Evolutionary conservation across 2,888 invertebrate species (phyloP).

Genomic region (Eilema depressum): DNA sequence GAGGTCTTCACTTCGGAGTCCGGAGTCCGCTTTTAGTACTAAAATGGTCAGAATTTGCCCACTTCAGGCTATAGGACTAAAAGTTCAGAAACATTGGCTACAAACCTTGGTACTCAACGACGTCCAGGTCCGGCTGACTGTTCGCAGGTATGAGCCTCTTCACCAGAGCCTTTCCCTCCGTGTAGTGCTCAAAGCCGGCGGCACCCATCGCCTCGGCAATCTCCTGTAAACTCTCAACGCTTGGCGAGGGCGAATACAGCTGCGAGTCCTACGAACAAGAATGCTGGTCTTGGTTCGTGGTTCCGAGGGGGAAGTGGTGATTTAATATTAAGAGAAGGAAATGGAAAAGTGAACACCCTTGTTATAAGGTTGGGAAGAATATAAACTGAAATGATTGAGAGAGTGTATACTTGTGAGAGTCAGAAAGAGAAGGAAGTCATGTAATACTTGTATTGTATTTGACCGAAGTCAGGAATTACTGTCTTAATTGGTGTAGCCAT

Average conservation of each 20-base stretch:
- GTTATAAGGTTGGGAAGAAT: neutral
- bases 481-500: neutral
- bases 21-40: no score
- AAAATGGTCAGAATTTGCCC: no score
- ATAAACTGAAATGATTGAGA: neutral
- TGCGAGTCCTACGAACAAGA: conserved; percentile 65
- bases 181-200: conserved; percentile 82
- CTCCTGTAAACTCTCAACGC: conserved; percentile 77
- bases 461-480: neutral
- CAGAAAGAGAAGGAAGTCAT: neutral
- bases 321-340: neutral
- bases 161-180: conserved; percentile 78
- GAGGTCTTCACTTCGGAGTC: no score
- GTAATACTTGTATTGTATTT: neutral
- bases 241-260: conserved; percentile 73
- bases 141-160: conserved; percentile 79
- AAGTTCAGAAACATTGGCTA: neutral
- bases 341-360: conserved; percentile 10
- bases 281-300: conserved; percentile 13
- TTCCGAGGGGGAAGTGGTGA: conserved; percentile 12
- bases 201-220: conserved; percentile 86
- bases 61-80: no score
- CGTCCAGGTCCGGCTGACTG: conserved; percentile 76
- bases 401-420: conserved; percentile 9
- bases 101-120: conserved; percentile 84